phyloP scores from a whole-genome alignment of 1,140 invertebrate genomes.

The Trachymyrmex cornetzi region DNA sequence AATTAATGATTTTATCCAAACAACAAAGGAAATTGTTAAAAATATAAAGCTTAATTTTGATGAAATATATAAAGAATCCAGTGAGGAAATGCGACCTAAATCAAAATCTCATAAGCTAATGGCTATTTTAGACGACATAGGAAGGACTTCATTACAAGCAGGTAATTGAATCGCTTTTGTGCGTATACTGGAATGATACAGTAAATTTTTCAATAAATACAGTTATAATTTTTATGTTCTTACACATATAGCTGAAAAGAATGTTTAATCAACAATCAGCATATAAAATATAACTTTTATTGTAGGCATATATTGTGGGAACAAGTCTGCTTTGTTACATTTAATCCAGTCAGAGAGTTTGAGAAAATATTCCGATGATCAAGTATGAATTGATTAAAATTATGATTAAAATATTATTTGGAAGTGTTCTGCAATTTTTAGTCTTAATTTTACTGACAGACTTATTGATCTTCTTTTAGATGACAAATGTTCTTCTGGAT shows the following conservation, averaged over 20 bases:
- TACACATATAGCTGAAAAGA: not conserved
- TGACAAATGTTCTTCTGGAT: slow-evolving; percentile 60
- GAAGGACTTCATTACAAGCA: slow-evolving; percentile 85
- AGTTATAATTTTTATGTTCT: slow-evolving; percentile 14
- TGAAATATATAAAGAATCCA: slow-evolving; percentile 59
- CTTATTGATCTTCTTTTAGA: slow-evolving; percentile 57
- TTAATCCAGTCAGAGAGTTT: slow-evolving; percentile 89
- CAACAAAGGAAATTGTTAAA: not conserved
- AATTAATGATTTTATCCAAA: slow-evolving; percentile 21
- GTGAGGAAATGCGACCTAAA: slow-evolving; percentile 73
- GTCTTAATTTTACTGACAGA: slow-evolving; percentile 43
- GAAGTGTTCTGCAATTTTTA: not conserved
- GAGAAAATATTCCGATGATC: slow-evolving; percentile 86
- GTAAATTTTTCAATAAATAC: not conserved
- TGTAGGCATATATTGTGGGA: slow-evolving; percentile 88
- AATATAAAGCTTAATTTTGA: slow-evolving; percentile 34
- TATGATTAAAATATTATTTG: slow-evolving; percentile 80
- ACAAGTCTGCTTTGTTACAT: slow-evolving; percentile 87
- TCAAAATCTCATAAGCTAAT: slow-evolving; percentile 83
- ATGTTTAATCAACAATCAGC: not conserved
- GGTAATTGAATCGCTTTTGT: slow-evolving; percentile 81
- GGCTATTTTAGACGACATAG: slow-evolving; percentile 83
- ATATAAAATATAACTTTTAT: slow-evolving; percentile 55
- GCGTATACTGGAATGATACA: not conserved
- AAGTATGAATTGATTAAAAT: slow-evolving; percentile 74